Conservation (phyloP, 2,888 invertebrate genomes). For the Mimumesa dahlbomi region DNA sequence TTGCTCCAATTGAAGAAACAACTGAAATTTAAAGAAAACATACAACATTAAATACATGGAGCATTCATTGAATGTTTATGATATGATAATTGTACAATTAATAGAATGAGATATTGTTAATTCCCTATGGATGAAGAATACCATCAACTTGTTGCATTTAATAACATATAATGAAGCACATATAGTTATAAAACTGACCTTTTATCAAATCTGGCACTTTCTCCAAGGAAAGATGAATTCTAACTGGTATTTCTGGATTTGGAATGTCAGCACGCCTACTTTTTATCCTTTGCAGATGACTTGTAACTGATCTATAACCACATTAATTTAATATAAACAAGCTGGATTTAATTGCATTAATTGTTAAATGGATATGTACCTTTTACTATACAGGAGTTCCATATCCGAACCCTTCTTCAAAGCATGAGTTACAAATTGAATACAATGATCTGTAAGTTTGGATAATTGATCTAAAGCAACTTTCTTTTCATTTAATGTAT, state of each 20-base stretch:
- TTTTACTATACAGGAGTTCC: constrained; percentile 91
- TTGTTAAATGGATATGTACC: constrained; percentile 79
- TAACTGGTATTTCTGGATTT: constrained; percentile 93
- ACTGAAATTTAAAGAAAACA: constrained; percentile 80
- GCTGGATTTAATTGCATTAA: not conserved
- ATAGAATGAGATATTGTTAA: too few species aligned
- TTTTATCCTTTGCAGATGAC: constrained; percentile 90
- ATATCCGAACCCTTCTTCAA: constrained; percentile 91
- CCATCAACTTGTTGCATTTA: constrained; percentile 28
- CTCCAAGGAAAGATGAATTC: constrained; percentile 89
- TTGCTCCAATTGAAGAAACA: constrained; percentile 89
- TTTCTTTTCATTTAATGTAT: constrained; percentile 92
- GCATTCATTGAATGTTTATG: not conserved
- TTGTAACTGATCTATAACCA: constrained; percentile 80
- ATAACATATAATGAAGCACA: constrained; percentile 38
- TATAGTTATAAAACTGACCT: constrained; percentile 80
- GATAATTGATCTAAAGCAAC: constrained; percentile 90
- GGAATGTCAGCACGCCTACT: constrained; percentile 92
- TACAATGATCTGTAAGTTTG: constrained; percentile 93
- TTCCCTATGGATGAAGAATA: constrained; percentile 4
- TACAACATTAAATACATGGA: constrained; percentile 3
- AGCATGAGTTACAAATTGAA: constrained; percentile 90
- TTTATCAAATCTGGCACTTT: constrained; percentile 90
- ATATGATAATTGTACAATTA: too few species aligned
- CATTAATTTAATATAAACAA: constrained; percentile 3